Base-by-base conservation (phyloP, 1,140 invertebrate species). In the Nomia melanderi region DNA sequence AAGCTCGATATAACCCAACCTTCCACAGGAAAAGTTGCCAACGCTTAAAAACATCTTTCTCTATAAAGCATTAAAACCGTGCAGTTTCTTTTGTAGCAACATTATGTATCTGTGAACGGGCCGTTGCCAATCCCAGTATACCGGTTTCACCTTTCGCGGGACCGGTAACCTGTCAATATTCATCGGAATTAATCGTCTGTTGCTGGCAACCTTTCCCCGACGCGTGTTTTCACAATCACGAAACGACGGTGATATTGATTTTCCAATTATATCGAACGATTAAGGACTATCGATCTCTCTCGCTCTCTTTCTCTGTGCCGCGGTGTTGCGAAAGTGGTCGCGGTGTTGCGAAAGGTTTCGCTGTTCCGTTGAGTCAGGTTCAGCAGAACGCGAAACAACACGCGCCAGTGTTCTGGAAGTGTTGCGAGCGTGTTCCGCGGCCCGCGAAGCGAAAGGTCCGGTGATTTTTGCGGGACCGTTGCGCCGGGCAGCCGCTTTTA, bases 401-500 rank as follows among this genome's bases (percentile, higher is more conserved):
- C 1, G 11, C 50, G 7, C 12, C 33, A 39, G 27, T 8, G 33
- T 20, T n/a, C 44, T 20, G 41, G 54, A 63, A 50, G 65, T 36
- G 33, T 31, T 60, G n/a, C 65, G 14, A 54, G 33, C 23, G 20
- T 20, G 29, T 57, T 33, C 12, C 2, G 12, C 47, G 56, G 41
- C n/a, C 53, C 29, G 50, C 53, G 53, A 33, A 65, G 62, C 41
- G 64, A 78, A 82, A 74, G 50, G 69, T 64, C 39, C 47, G 65
- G 50, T 25, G 73, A 20, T 62, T 77, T 70, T 57, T 79, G 8
- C 67, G n/a, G 3, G 25, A n/a, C n/a, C 31, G 73, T 67, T 53
- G 78, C 59, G 33, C 39, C 47, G 50, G 67, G 59, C 29, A 72
- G 59, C 71, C 77, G n/a, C 69, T 75, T 84, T 78, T 85, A 69